Evolutionary conservation across 2,888 invertebrate species (phyloP), one percentile per base, ranked within the genome.

Genomic region (Sisyra nigra): DNA sequence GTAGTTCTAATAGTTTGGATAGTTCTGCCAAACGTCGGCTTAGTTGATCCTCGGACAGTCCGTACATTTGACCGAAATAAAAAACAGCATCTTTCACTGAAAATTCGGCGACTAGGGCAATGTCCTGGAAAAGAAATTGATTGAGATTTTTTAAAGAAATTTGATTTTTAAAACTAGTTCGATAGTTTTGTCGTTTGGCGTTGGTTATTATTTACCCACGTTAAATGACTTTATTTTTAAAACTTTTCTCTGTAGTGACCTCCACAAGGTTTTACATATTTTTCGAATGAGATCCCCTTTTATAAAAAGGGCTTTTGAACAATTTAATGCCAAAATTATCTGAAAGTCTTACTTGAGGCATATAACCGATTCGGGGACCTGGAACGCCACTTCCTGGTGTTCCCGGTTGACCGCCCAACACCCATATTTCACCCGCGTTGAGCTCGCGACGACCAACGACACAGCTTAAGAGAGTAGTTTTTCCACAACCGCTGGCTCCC

Each of bases 401-500:
- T 10, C 67, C 63, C 0, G 88, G 87, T 41, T 62, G 68, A 3
- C 78, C 74, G 0, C 87, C 88, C 30, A 89, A 66, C 0, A 87
- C 84, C 59, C 72, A 71, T 7, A 89, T 65, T 11, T 76, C 71
- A 0, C 91, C 91, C 13, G 71, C 69, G 57, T 86, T 76, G 34
- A 88, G 65, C 41, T 70, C 65, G 47, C 79, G 69, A 49, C 83
- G 69, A 1, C 91, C 91, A 5, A 91, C 84, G 49, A 89, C 75
- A 61, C 86, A 85, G 41, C 85, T 78, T 7, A 92, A 67, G 3
- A 92, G 63, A 0, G 92, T 91, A 0, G 91, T 91, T 59, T 91
- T 92, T 3, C 88, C 88, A 56, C 91, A 91, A 5, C 91, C 91
- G 51, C 88, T 88, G 0, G 91, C 82, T 2, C 91, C 92, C 14